Evolutionary conservation across 2,113 vertebrate genomes (phyloP), one percentile per base, ranked within the genome.

Genomic region (Tyrannus savana): DNA sequence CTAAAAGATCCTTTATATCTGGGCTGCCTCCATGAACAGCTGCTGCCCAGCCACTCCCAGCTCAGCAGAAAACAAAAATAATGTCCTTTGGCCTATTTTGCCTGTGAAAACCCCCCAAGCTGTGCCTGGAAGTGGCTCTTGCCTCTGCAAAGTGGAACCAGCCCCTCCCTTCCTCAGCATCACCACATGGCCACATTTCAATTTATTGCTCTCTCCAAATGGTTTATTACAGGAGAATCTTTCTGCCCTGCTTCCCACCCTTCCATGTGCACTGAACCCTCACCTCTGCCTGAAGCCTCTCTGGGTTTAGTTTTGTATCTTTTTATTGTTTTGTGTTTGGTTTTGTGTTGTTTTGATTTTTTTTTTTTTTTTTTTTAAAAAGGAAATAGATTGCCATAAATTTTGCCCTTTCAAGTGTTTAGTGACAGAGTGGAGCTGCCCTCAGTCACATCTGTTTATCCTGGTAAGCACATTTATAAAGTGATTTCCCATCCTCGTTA

Each of bases 391-490:
- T 41, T 86, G 74, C 63, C 47, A 52, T 94, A 94, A 89, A 94
- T 97, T 89, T 82, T 82, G 77, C 85, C 86, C 89, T 95, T 90
- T 96, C 73, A 53, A 87, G 91, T 81, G 87, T 75, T 87, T n/a
- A 85, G 82, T 84, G 95, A 92, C 80, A 89, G 94, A 89, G 87
- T 42, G 72, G 75, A 96, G 76, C 22, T 81, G 84, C 84, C 93
- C 90, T 95, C 84, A 90, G 90, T 81, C 94, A 94, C 94, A 96
- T 95, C 92, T 96, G 94, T 95, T 97, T 95, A 94, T 80, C 91
- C 91, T 81, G 88, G 77, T 93, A 91, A 96, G 75, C 89, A 90
- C 91, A 96, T 96, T 95, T 93, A 91, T 95, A 90, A 95, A 95
- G 90, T 60, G 46, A 87, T 97, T 94, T 95, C 92, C 91, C 71